Conservation (phyloP, 2,888 invertebrate genomes). For the Drosophila kanekoi region DNA sequence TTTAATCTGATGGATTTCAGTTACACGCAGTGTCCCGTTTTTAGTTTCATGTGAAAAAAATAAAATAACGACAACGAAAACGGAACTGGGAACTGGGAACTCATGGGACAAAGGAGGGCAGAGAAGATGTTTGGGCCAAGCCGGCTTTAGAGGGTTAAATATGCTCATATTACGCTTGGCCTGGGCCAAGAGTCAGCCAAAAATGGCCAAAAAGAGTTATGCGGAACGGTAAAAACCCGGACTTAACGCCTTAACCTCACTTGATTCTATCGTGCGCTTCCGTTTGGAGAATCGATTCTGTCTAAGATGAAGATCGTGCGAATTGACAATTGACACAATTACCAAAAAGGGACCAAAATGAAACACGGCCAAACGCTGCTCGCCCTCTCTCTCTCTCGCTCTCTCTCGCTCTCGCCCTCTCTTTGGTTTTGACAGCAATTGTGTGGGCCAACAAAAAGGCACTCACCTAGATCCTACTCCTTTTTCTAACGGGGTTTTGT, state of each 20-base stretch:
- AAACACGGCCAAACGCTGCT: slow-evolving; percentile 21
- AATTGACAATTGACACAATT: slow-evolving; percentile 78
- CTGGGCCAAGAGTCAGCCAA: slow-evolving; percentile 66
- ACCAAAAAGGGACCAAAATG: slow-evolving; percentile 27
- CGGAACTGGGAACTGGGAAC: slow-evolving; percentile 23
- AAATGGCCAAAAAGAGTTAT: slow-evolving; percentile 66
- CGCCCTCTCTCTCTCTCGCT: slow-evolving; percentile 21
- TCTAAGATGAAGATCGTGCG: slow-evolving; percentile 60
- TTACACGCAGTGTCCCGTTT: slow-evolving; percentile 51
- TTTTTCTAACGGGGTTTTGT: slow-evolving; percentile 63
- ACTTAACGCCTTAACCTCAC: slow-evolving; percentile 36
- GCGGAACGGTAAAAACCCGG: slow-evolving; percentile 50
- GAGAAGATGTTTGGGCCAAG: slow-evolving; percentile 37
- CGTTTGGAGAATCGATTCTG: slow-evolving; percentile 25
- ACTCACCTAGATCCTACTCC: slow-evolving; percentile 15
- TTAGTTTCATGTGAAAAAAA: slow-evolving; percentile 71
- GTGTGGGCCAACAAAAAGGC: slow-evolving; percentile 54
- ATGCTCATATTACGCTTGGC: slow-evolving; percentile 75
- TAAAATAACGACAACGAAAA: slow-evolving; percentile 34
- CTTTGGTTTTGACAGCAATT: slow-evolving; percentile 68
- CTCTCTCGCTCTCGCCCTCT: background rate
- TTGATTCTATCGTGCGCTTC: slow-evolving; percentile 69
- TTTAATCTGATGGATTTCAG: slow-evolving; percentile 73
- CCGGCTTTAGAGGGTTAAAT: slow-evolving; percentile 68
- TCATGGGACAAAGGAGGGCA: slow-evolving; percentile 33